Percentiles rank a stretch among this genome's conserved stretches.
These are phyloP conservation scores for Ceyx margarethae DNA, from an alignment of 2,113 vertebrate genomes.

Conservation along the genomic window DNA sequence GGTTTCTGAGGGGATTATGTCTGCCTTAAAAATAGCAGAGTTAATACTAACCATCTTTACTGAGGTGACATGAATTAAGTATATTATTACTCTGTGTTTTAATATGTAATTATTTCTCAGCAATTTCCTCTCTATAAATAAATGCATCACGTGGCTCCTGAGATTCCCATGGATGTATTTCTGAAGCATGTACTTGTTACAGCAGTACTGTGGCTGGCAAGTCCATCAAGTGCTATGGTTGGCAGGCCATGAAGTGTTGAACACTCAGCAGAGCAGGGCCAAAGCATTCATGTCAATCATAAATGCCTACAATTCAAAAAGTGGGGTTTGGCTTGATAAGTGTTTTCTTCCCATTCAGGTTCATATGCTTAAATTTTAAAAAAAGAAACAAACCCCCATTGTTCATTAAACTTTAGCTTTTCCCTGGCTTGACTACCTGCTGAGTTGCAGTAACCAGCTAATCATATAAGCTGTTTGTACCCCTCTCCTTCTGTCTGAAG, in stretches of 20 bases:
- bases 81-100: not conserved
- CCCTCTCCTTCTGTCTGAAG: not conserved
- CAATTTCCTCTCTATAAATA: not conserved
- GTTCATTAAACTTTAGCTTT: not conserved
- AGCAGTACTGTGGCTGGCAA: not conserved
- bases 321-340: not conserved
- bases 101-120: not conserved
- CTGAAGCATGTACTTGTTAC: not conserved
- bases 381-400: not conserved
- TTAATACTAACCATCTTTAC: not conserved
- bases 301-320: not conserved
- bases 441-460: not conserved
- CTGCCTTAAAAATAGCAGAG: not conserved
- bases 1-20: not conserved
- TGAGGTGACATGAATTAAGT: not conserved
- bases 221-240: not conserved
- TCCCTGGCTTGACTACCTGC: not conserved
- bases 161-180: not conserved
- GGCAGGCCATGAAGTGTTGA: not conserved
- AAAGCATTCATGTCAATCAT: not conserved
- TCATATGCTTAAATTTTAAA: not conserved
- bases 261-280: not conserved
- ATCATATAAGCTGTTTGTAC: not conserved
- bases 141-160: not conserved
- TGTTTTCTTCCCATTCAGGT: not conserved